Base-by-base conservation (phyloP, 2,888 invertebrate species). In the Agonopterix subpropinquella region DNA sequence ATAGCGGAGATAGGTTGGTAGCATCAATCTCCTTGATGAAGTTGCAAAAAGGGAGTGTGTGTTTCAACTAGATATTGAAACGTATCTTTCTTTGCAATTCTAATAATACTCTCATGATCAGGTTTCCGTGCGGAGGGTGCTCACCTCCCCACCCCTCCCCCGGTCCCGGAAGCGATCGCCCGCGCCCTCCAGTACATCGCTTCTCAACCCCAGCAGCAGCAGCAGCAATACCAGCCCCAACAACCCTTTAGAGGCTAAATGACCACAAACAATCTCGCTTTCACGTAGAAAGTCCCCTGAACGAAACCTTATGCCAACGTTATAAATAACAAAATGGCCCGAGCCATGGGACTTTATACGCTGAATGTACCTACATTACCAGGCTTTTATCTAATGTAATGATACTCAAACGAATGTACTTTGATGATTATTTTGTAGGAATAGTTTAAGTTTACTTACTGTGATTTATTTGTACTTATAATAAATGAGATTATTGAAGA, bases 91-190 rank as follows among this genome's bases (percentile, higher is more conserved):
- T 18, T 18, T 28, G 18, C 18, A 18, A 18, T 28, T 28, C 7
- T 28, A 28, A 28, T 13, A 1, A 5, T 28, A 28, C 7, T 28
- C 5, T 28, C 28, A 28, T 28, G 28, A n/a, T 5, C 75, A 88
- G 92, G 92, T 71, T 92, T 91, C 89, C 91, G 85, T 47, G 80
- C 91, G 36, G 83, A 89, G 56, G 92, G 92, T 35, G 90, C 89
- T 44, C 92, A 92, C 55, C 69, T 92, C 48, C 92, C 92, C 44
- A 90, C 91, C n/a, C 89, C 91, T 53, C 91, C 91, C 13, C 91
- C 91, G 35, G 89, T 91, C 65, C 92, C 92, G 9, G 90, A 86
- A 52, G 90, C 89, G 15, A 92, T 92, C 65, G 74, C 72, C 54
- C 89, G 90, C 49, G 71, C 91, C 10, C 82, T 91, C 18, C 83